Evolutionary conservation across 2,888 invertebrate genomes (phyloP), one percentile per base, ranked within the genome.

Genomic region (Netelia melanura): DNA sequence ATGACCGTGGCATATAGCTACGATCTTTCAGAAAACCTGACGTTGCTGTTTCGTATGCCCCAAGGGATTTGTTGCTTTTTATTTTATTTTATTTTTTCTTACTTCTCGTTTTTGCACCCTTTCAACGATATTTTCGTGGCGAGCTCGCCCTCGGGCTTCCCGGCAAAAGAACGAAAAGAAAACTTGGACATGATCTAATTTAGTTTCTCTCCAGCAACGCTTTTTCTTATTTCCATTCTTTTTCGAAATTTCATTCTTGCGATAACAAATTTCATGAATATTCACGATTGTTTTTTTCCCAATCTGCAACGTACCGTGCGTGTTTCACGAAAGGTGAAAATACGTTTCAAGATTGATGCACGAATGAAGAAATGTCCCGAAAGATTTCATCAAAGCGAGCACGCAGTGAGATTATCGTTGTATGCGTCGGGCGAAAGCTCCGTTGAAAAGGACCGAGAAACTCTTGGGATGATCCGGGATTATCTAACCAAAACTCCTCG

Each of bases 391-490:
- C 17, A n/a, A 44, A 58, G 43, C n/a, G 23, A 52, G 62, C 11
- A 9, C 23, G 65, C 11, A 44, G 17, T 3, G 21, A 21, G 64
- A 64, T 75, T 64, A 65, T 75, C 52, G 58, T 38, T 11, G 58
- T 23, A 56, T 48, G 61, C n/a, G 61, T 21, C 10, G 52, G 38
- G 14, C 21, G 62, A 21, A 54, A 58, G 68, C 9, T 48, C 76
- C 21, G 17, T 80, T 76, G 75, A 77, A 70, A 77, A 76, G 76
- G 70, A 79, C 65, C 77, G 80, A 58, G 72, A 78, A 70, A 78
- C 58, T 74, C 56, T 43, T 83, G 21, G 81, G 90, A 90, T 90
- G 85, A 90, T 89, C 90, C 85, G 11, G 88, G 89, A 90, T 90
- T 90, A 90, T 88, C 88, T 83, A 81, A 68, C 86, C 86, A 81